Base-by-base conservation (phyloP, 2,113 vertebrate genomes). In the Myiozetetes cayanensis region DNA sequence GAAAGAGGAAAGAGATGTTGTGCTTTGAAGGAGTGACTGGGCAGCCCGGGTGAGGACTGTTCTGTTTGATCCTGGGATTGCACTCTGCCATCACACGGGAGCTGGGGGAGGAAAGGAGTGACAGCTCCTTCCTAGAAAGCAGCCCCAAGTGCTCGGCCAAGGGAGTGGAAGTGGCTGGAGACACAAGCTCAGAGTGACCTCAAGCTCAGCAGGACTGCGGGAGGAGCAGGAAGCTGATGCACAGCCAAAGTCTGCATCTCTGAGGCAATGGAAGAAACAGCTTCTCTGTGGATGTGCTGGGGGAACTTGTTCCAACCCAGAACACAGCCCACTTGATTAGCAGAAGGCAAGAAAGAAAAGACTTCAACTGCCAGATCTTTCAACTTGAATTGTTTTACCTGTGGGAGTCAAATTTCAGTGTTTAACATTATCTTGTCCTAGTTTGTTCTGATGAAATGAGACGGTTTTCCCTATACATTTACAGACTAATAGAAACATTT, bases 41-140 rank as follows among this genome's bases (percentile, higher is more conserved):
- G 63, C 81, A 89, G 66, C 52, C 71, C 52, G 37, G 2, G 1
- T 0, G 10, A 71, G 30, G 31, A 19, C 53, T 68, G 22, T 30
- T 76, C 3, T 37, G 9, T 61, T 61, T 68, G 58, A 15, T 63
- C 5, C 49, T 47, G 82, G 23, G 41, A 8, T n/a, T 89, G 37
- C 1, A 7, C 20, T 12, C 41, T 5, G 5, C 21, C 5, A 1
- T 53, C 61, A 2, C 1, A 0, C 0, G 2, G 31, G 77, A 62
- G 43, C 28, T 25, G 0, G 4, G 20, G 25, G 37, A 49, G 43
- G 71, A 49, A 52, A 50, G 63, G 44, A 59, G 10, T 10, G 52
- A 4, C 0, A 0, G 25, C 6, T 63, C 47, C 53, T 76, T 76
- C 88, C 68, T 91, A 13, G 44, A 72, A 76, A 87, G 93, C 63